Conservation (phyloP, 37 sponge, comb jelly and placozoan genomes). For the Haliclona indistincta region DNA sequence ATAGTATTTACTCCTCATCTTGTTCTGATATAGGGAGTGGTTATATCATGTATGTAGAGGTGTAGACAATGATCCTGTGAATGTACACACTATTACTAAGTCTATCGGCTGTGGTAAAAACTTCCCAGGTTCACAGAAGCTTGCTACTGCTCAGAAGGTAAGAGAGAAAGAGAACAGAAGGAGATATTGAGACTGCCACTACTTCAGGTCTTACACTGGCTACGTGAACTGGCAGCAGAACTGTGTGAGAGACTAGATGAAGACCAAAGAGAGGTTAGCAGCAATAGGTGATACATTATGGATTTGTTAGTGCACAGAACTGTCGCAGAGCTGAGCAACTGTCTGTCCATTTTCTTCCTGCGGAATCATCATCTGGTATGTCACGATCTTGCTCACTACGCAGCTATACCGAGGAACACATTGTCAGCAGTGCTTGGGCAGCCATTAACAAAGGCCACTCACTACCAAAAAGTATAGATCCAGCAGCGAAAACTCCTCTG, state of each 20-base stretch:
- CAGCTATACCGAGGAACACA: neutral
- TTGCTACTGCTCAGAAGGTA: constrained; percentile 51
- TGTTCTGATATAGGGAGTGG: constrained; percentile 45
- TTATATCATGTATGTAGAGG: constrained; percentile 78
- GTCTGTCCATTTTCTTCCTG: constrained; percentile 24
- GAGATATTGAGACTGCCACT: no score
- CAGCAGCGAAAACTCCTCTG: constrained; percentile 5
- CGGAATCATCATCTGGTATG: neutral
- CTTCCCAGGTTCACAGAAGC: constrained; percentile 65
- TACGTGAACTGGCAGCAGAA: constrained; percentile 55
- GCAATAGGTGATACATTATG: no score
- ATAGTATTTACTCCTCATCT: neutral
- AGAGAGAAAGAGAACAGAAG: neutral
- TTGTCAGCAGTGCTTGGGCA: constrained; percentile 7
- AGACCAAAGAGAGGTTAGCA: constrained; percentile 53
- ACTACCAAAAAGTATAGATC: neutral
- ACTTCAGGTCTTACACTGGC: constrained; percentile 50
- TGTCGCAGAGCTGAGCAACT: neutral
- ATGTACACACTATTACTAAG: constrained; percentile 54
- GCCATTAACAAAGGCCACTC: constrained; percentile 9
- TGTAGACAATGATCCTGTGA: constrained; percentile 68
- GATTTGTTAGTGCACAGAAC: constrained; percentile 8
- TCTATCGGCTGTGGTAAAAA: constrained; percentile 88
- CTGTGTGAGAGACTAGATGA: constrained; percentile 51
- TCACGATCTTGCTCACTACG: constrained; percentile 26